A percentile compares a stretch with the other conserved stretches of the same genome.
Conservation (phyloP, 2,888 invertebrate species). For the Callyntrura sp. region DNA sequence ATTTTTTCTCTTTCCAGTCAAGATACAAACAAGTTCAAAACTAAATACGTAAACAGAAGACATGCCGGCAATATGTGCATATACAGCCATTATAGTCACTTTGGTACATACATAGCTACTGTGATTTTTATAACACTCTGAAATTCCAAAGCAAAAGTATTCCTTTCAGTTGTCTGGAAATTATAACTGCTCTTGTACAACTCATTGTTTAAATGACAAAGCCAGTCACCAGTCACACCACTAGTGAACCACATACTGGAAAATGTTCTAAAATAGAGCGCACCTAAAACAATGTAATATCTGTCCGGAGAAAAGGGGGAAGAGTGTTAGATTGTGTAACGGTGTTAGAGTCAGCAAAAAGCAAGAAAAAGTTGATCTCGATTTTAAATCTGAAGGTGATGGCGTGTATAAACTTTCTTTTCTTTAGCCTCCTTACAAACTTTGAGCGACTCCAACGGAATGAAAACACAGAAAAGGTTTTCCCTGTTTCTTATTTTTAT, state of each 20-base stretch:
- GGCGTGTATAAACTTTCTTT: not conserved
- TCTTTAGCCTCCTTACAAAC: not conserved
- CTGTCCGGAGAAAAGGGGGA: not conserved
- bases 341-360: not conserved
- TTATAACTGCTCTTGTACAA: too few species aligned
- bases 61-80: not conserved
- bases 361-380: conserved; percentile 25
- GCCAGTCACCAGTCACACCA: not conserved
- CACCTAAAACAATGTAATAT: not conserved
- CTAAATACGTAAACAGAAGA: not conserved
- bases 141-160: not conserved
- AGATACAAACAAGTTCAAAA: conserved; percentile 17
- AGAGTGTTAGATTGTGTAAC: too few species aligned
- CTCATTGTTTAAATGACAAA: not conserved
- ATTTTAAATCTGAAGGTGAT: conserved; percentile 38
- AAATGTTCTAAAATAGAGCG: not conserved
- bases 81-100: not conserved
- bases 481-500: conserved; percentile 48
- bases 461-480: conserved; percentile 48
- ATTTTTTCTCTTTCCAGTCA: conserved; percentile 4
- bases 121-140: not conserved
- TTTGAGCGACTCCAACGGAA: not conserved
- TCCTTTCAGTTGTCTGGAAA: too few species aligned
- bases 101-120: too few species aligned
- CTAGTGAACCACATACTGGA: not conserved